Conservation (phyloP, 2,797 vertebrate species). For the Channa striata region DNA sequence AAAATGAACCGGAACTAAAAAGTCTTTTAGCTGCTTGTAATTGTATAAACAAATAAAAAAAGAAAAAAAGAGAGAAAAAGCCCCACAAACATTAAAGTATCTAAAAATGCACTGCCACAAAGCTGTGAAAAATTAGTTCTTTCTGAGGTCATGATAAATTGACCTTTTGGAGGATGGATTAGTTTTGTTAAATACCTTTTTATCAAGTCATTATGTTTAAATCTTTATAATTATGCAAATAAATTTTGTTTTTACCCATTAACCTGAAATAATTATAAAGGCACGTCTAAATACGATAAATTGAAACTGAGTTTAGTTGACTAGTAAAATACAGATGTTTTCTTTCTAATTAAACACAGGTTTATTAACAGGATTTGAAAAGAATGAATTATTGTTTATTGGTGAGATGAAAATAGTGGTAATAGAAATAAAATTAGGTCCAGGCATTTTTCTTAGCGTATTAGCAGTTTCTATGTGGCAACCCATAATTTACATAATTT, state of each 20-base stretch:
- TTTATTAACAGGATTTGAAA: not conserved
- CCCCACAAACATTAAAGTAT: not conserved
- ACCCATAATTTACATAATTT: conserved; percentile 37
- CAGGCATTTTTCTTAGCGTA: not conserved
- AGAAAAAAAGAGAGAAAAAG: too few relatives aligned
- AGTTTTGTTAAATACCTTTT: not conserved
- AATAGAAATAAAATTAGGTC: conserved; percentile 11
- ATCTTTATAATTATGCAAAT: conserved; percentile 1
- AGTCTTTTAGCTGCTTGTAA: not conserved
- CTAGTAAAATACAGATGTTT: not conserved
- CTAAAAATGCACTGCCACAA: too few relatives aligned
- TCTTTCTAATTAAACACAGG: not conserved
- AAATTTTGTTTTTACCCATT: not conserved
- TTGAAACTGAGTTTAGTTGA: not conserved
- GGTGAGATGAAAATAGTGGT: conserved; percentile 5
- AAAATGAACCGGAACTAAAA: too few relatives aligned
- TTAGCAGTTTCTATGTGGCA: conserved; percentile 9
- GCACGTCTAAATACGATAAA: not conserved
- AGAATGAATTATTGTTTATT: not conserved
- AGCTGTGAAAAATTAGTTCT: not conserved
- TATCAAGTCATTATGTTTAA: conserved; percentile 3
- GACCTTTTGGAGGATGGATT: not conserved
- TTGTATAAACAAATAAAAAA: not conserved
- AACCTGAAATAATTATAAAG: conserved; percentile 3
- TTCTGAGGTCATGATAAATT: not conserved